Conservation (phyloP, 2,888 invertebrate species). For the Crossocerus cetratus region DNA sequence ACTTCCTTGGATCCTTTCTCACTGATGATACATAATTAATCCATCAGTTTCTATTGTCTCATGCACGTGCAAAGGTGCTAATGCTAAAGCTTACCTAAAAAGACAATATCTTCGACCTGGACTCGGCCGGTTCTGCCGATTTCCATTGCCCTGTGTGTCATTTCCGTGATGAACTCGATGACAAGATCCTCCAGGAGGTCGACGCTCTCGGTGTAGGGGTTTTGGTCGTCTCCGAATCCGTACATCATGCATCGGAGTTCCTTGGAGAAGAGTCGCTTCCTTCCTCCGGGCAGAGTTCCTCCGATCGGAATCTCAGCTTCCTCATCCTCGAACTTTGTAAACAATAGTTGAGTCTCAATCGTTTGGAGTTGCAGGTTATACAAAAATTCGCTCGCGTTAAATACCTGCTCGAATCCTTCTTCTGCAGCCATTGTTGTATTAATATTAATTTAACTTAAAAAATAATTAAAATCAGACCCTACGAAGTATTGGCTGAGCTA, state of each 20-base stretch:
- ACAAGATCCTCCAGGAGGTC: conserved; percentile 98
- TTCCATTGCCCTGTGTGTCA: conserved; percentile 96
- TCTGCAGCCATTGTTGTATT: conserved; percentile 49
- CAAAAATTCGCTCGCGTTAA: neutral
- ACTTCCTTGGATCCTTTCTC: conserved; percentile 96
- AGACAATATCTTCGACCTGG: conserved; percentile 98
- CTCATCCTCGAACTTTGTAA: conserved; percentile 81
- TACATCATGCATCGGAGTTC: conserved; percentile 99
- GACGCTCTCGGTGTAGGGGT: conserved; percentile 99
- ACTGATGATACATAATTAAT: conserved; percentile 81
- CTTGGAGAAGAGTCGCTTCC: conserved; percentile 93
- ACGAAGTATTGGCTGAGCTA: too few species aligned
- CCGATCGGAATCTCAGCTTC: conserved; percentile 84
- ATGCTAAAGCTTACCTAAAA: conserved; percentile 72
- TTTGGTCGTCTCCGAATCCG: conserved; percentile 99
- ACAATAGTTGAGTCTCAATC: conserved; percentile 1
- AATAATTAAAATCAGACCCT: too few species aligned
- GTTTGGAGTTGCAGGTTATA: too few species aligned
- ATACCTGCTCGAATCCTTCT: conserved; percentile 57
- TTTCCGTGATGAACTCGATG: conserved; percentile 97
- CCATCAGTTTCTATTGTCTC: neutral
- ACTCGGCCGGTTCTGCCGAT: conserved; percentile 97
- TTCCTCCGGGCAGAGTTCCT: conserved; percentile 81
- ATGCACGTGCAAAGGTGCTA: neutral
- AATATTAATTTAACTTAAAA: too few species aligned